These are phyloP conservation scores for Stenoptilia bipunctidactyla DNA, from an alignment of 2,888 invertebrate species.

Conservation along the genomic window DNA sequence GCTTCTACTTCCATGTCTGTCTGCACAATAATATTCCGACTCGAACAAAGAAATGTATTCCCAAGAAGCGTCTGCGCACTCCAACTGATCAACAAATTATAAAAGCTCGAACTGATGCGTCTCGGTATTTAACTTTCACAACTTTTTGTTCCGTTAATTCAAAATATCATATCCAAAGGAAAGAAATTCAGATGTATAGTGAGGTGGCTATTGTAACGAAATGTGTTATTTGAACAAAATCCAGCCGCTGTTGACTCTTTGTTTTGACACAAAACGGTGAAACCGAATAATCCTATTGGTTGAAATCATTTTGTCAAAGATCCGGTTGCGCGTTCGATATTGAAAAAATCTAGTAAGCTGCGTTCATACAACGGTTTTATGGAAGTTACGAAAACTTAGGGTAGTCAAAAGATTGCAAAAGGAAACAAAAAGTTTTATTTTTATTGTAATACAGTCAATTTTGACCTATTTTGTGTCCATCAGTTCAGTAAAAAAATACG, in stretches of 20 bases:
- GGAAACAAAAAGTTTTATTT: too few relatives aligned
- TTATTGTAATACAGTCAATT: too few relatives aligned
- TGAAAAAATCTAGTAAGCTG: too few relatives aligned
- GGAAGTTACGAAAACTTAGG: too few relatives aligned
- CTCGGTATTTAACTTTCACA: background rate
- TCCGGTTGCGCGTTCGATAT: too few relatives aligned
- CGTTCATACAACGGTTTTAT: too few relatives aligned
- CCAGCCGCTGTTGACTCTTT: background rate
- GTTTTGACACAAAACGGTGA: background rate
- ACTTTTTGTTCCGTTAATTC: conserved; percentile 1
- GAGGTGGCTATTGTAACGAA: background rate
- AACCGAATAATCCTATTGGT: background rate
- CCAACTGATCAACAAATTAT: background rate
- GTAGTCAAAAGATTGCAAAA: too few relatives aligned
- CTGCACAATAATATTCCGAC: background rate
- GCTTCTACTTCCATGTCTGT: background rate
- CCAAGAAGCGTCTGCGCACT: background rate
- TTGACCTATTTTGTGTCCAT: too few relatives aligned
- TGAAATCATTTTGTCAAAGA: background rate
- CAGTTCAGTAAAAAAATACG: too few relatives aligned
- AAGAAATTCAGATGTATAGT: background rate
- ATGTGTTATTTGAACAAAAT: background rate
- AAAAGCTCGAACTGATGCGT: background rate
- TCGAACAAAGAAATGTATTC: background rate
- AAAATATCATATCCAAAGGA: background rate